Evolutionary conservation across 2,113 vertebrate genomes (phyloP).

Genomic region (Rana temporaria): DNA sequence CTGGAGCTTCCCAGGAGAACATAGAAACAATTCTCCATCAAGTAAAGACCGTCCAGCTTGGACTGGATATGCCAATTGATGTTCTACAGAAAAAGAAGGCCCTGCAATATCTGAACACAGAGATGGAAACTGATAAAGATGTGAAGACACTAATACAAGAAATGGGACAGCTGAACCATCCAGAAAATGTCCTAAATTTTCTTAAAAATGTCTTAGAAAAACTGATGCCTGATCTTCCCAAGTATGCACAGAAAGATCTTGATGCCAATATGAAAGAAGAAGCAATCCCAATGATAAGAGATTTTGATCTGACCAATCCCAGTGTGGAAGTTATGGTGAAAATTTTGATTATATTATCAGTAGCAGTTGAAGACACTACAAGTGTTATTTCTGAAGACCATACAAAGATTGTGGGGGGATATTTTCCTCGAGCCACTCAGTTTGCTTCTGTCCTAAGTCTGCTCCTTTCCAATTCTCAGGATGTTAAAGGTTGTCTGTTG

Average conservation of each 20-base stretch:
- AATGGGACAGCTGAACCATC: background rate
- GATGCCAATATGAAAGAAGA: background rate
- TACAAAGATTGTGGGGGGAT: constrained; percentile 45
- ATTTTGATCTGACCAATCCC: constrained; percentile 52
- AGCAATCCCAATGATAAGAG: constrained; percentile 6
- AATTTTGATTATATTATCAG: constrained; percentile 45
- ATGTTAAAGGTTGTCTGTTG: constrained; percentile 56
- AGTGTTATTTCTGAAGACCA: background rate
- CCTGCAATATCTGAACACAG: background rate
- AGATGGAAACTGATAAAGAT: constrained; percentile 17
- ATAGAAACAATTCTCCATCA: constrained; percentile 8
- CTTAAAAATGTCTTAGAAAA: background rate
- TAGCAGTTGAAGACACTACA: constrained; percentile 59
- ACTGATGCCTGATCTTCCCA: background rate
- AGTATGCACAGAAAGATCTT: background rate
- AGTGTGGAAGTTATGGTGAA: constrained; percentile 36
- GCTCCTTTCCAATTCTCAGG: constrained; percentile 35
- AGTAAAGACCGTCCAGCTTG: background rate
- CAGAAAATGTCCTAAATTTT: background rate
- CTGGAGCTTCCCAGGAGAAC: background rate
- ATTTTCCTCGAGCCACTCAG: constrained; percentile 59
- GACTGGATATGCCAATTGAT: background rate
- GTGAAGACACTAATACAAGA: constrained; percentile 9
- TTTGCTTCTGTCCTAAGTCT: constrained; percentile 59
- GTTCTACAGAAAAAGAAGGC: background rate